phyloP scores from a whole-genome alignment of 2,797 vertebrate genomes.

The Catharus ustulatus region DNA sequence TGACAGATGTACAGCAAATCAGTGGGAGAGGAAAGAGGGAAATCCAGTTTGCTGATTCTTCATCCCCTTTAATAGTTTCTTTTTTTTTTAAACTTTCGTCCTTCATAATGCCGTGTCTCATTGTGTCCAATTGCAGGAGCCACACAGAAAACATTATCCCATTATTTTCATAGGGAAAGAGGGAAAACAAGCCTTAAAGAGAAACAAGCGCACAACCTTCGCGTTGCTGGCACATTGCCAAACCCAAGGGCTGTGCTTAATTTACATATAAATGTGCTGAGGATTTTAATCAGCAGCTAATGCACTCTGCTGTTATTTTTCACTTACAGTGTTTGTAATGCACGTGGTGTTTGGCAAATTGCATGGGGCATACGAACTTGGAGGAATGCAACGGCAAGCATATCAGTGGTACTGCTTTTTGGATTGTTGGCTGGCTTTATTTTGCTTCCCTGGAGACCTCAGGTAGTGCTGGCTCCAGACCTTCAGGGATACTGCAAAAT shows the following conservation, averaged over 20 bases:
- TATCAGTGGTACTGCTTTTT: neutral
- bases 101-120: neutral
- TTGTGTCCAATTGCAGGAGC: neutral
- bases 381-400: neutral
- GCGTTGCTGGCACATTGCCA: neutral
- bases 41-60: neutral
- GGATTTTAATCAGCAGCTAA: conserved; percentile 51
- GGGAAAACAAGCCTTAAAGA: conserved; percentile 17
- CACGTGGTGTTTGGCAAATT: neutral
- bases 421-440: neutral
- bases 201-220: conserved; percentile 4
- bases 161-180: conserved; percentile 19
- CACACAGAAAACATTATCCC: neutral
- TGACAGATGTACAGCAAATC: neutral
- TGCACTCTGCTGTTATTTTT: conserved; percentile 34
- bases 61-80: neutral
- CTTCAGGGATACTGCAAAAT: neutral
- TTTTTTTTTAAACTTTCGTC: neutral
- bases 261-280: conserved; percentile 45
- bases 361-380: neutral
- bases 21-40: neutral
- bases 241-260: conserved; percentile 7
- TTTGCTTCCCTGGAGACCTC: neutral
- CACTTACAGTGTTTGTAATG: neutral
- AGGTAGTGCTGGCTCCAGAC: neutral